Evolutionary conservation across 1,140 invertebrate species (phyloP).

Genomic region (Danaus plexippus): DNA sequence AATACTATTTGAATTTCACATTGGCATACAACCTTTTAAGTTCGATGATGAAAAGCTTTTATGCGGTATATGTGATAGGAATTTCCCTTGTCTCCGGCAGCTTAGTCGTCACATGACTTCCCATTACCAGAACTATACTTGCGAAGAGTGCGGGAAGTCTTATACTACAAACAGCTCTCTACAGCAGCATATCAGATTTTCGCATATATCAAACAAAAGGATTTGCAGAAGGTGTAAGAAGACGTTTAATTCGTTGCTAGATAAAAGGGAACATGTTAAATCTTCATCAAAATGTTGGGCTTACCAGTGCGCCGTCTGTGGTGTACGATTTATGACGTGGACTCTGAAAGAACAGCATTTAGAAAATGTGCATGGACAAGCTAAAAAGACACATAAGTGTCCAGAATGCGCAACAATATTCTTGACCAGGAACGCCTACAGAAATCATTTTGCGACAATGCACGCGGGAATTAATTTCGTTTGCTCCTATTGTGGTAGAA

Average conservation of each 20-base stretch:
- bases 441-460: slow-evolving; percentile 25
- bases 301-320: slow-evolving; percentile 30
- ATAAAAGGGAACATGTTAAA: slow-evolving; percentile 28
- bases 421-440: slow-evolving; percentile 22
- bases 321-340: slow-evolving; percentile 30
- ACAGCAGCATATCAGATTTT: slow-evolving; percentile 25
- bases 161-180: slow-evolving; percentile 30
- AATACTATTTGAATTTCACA: slow-evolving; percentile 25
- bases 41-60: slow-evolving; percentile 29
- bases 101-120: slow-evolving; percentile 38
- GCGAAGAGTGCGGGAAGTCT: slow-evolving; percentile 42
- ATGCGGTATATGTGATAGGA: slow-evolving; percentile 36
- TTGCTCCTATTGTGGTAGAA: slow-evolving; percentile 28
- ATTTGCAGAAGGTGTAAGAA: slow-evolving; percentile 40
- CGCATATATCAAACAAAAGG: slow-evolving; percentile 22
- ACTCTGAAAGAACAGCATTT: slow-evolving; percentile 29
- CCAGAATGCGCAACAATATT: slow-evolving; percentile 29
- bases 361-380: slow-evolving; percentile 25
- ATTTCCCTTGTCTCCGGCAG: slow-evolving; percentile 33
- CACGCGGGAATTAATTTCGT: slow-evolving; percentile 25
- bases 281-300: slow-evolving; percentile 31
- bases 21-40: slow-evolving; percentile 36
- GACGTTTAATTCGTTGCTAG: slow-evolving; percentile 30
- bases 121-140: slow-evolving; percentile 39
- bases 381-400: slow-evolving; percentile 24